phyloP scores from a whole-genome alignment of 1,140 invertebrate genomes.

The Rhopalosiphum maidis region DNA sequence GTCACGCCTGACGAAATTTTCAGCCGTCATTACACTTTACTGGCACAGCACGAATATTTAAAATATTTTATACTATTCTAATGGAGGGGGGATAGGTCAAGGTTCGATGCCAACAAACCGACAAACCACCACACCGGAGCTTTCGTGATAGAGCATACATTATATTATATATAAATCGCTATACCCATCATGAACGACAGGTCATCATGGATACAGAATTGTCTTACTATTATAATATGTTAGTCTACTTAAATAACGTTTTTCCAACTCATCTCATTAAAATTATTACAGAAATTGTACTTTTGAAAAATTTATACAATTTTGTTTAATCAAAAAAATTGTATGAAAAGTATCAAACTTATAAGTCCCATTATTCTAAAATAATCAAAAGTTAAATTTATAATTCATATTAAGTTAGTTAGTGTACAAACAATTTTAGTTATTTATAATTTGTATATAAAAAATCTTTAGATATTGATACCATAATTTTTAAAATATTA shows the following conservation, averaged over 20 bases:
- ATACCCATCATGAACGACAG: neutral
- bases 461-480: neutral
- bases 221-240: neutral
- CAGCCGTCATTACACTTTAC: neutral
- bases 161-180: neutral
- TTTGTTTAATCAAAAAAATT: neutral
- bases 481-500: neutral
- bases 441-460: neutral
- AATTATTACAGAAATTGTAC: neutral
- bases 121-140: neutral
- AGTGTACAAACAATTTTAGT: neutral
- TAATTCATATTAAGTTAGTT: neutral
- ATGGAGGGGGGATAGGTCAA: neutral
- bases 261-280: neutral
- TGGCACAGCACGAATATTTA: neutral
- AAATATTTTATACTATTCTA: neutral
- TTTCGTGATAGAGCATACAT: neutral
- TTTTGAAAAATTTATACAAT: neutral
- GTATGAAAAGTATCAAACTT: neutral
- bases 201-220: neutral
- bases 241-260: neutral
- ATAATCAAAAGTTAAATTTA: neutral
- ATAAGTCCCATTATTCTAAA: neutral
- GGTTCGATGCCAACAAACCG: neutral
- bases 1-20: neutral